A percentile compares a stretch with the other conserved stretches of the same genome.
Evolutionary conservation across 2,888 invertebrate species (phyloP).

Genomic region (Coenonympha glycerion): DNA sequence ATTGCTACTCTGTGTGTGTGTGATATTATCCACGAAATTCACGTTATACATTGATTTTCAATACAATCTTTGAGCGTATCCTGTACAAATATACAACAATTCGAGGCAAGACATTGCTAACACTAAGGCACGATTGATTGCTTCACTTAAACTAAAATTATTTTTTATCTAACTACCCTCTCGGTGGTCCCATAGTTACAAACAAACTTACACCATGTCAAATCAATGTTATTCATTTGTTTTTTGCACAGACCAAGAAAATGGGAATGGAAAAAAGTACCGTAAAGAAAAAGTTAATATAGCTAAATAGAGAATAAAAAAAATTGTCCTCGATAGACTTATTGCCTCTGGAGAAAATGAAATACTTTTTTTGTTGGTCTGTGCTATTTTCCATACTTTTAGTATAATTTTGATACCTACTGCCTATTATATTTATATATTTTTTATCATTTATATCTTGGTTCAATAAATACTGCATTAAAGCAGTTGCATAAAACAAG

Average conservation of each 20-base stretch:
- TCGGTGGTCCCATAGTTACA: conserved; percentile 29
- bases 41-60: not conserved
- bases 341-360: no score
- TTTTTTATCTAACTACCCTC: conserved; percentile 15
- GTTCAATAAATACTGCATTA: not conserved
- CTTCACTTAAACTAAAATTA: conserved; percentile 22
- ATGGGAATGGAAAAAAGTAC: no score
- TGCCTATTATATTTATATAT: no score
- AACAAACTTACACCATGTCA: conserved; percentile 6
- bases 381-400: no score
- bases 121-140: conserved; percentile 53
- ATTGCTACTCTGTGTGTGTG: no score
- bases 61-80: conserved; percentile 23
- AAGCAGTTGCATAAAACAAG: not conserved
- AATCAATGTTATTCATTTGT: not conserved
- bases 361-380: no score
- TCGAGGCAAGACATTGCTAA: conserved; percentile 55
- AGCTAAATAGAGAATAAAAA: no score
- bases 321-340: no score
- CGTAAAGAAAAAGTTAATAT: no score
- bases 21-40: no score
- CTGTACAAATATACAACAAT: conserved; percentile 17
- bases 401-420: no score
- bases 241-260: not conserved
- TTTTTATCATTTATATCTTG: no score